Base-by-base conservation (phyloP, 2,113 vertebrate genomes). In the Vimba vimba region DNA sequence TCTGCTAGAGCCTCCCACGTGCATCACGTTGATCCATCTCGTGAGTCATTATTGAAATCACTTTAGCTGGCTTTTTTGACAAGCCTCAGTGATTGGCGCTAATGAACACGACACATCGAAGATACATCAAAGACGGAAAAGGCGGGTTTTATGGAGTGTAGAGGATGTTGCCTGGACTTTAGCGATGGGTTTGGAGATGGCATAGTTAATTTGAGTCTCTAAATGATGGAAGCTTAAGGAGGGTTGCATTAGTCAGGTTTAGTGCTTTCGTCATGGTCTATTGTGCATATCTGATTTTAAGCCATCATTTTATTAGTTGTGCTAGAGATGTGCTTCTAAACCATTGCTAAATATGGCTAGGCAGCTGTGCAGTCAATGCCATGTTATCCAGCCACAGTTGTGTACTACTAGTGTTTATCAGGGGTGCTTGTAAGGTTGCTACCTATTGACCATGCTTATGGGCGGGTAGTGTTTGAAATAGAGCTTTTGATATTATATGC, bases 21-120 rank as follows among this genome's bases (percentile, higher is more conserved):
- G 60, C 60, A 77, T 87, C 71, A 59, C 30, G 25, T 68, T 87
- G 86, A 83, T 83, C 45, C 47, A 76, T 77, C 62, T 77, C 57
- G 27, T 11, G 17, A 68, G 87, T 88, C 84, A 88, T 66, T 81
- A 85, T 50, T 52, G 33, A 66, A 85, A 88, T 85, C 84, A 79
- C 59, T 88, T 88, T 81, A 77, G 33, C 62, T 82, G n/a, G 75
- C 27, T 80, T 80, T 84, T 82, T 71, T 80, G 87, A 88, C 73
- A 77, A 85, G 83, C 87, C 60, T 82, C 87, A 66, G 83, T 81
- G 83, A 79, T 87, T 87, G 86, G 50, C 66, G 27, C 57, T 87
- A 87, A 87, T 87, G 82, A 88, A 88, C 78, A 45, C n/a, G 12
- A 33, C 25, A 76, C 79, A 85, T 82, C n/a, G 21, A 60, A 85